A percentile compares a stretch with the other conserved stretches of the same genome.
phyloP scores from a whole-genome alignment of 2,797 vertebrate genomes.

The Pangasius larnaudii region DNA sequence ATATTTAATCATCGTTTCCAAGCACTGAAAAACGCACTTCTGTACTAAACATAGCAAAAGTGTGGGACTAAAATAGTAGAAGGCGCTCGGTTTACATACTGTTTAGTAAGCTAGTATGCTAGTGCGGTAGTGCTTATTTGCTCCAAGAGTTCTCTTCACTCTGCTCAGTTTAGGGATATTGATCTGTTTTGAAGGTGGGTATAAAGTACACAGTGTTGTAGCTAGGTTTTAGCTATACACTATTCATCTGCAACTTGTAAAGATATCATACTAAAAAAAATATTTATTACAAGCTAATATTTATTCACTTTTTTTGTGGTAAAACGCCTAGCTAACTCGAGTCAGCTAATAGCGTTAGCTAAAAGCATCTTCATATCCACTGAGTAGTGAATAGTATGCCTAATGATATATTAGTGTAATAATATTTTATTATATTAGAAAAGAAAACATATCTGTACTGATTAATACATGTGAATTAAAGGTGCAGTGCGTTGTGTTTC shows the following conservation, averaged over 20 bases:
- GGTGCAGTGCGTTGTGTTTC: background rate
- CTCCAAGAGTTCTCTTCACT: background rate
- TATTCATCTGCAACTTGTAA: background rate
- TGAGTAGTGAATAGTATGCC: background rate
- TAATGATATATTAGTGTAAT: background rate
- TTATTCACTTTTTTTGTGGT: background rate
- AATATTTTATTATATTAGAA: background rate
- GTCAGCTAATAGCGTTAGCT: background rate
- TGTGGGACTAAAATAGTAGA: background rate
- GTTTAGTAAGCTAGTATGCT: constrained; percentile 15
- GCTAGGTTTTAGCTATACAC: background rate
- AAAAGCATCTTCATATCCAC: background rate
- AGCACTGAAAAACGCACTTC: background rate
- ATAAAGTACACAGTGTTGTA: background rate
- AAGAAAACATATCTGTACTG: background rate
- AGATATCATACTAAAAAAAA: background rate
- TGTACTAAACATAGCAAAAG: background rate
- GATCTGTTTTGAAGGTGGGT: background rate
- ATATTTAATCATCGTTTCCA: background rate
- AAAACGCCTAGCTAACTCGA: background rate
- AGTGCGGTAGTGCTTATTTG: background rate
- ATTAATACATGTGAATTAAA: background rate
- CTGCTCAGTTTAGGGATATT: background rate
- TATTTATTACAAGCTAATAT: background rate
- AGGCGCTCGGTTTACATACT: constrained; percentile 1